Evolutionary conservation across 2,113 vertebrate species (phyloP).

Genomic region (Austrofundulus limnaeus): DNA sequence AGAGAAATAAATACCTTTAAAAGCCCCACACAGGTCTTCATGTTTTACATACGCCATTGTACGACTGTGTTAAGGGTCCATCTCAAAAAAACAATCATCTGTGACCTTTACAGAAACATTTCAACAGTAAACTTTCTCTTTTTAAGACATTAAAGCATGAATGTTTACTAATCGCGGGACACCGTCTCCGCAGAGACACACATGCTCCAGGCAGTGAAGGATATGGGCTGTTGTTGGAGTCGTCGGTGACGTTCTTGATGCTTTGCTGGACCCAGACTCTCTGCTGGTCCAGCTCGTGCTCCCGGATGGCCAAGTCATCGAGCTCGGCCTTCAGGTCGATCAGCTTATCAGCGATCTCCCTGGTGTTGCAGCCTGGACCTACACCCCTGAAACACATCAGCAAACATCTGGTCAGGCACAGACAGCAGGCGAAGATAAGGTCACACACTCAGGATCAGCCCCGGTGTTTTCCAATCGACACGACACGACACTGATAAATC

Average conservation of each 20-base stretch:
- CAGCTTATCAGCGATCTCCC: conserved; percentile 96
- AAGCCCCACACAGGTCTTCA: conserved; percentile 96
- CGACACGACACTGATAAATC: too few relatives aligned
- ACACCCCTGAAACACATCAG: conserved; percentile 84
- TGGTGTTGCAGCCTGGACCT: conserved; percentile 96
- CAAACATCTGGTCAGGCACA: background rate
- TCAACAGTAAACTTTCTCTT: background rate
- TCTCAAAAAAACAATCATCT: background rate
- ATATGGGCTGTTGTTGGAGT: conserved; percentile 98
- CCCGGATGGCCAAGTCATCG: conserved; percentile 89
- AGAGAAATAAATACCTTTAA: conserved; percentile 85
- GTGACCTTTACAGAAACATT: background rate
- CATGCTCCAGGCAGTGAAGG: conserved; percentile 78
- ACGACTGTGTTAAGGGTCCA: conserved; percentile 82
- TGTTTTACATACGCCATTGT: conserved; percentile 95
- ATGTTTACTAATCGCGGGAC: background rate
- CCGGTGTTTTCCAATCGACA: background rate
- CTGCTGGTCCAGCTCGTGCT: conserved; percentile 96
- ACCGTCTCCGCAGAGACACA: too few relatives aligned
- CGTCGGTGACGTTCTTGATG: conserved; percentile 97
- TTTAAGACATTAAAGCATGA: too few relatives aligned
- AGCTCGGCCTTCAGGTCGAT: conserved; percentile 97
- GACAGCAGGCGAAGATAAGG: background rate
- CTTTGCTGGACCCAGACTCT: conserved; percentile 98
- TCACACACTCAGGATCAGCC: background rate